Evolutionary conservation across 2,113 vertebrate species (phyloP), one percentile per base, ranked within the genome.

Genomic region (Sceloporus tristichus): DNA sequence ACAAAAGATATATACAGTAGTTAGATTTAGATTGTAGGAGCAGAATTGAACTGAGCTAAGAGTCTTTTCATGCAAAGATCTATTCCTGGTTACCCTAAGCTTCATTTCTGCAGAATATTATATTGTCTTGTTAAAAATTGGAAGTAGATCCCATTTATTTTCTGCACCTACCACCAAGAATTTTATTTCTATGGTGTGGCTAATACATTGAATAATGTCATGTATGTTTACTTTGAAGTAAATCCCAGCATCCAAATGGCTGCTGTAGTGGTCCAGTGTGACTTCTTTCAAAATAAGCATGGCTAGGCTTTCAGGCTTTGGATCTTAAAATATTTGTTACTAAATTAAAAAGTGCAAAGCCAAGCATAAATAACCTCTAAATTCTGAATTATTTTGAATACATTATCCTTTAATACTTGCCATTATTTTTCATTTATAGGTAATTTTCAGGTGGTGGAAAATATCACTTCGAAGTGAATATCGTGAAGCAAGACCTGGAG

Each of bases 361-460:
- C 5, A 29, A 79, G 54, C 10, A 79, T n/a, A 59, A 34, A 80
- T 48, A 25, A 53, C 34, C 9, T 10, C 42, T 80, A 38, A 14
- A 81, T n/a, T 6, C 38, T 74, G 38, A 81, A 82, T 75, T 56
- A 23, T 34, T 73, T 38, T 38, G 10, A 18, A 71, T 27, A 38
- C 10, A 40, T 70, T 14, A 27, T 71, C 25, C n/a, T 74, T 9
- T 83, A 87, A 21, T 81, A 88, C 5, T 53, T 91, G 11, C 2
- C 1, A 85, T 73, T 84, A 86, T 68, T 87, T 19, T 86, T 88
- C 53, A 86, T 78, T 87, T 77, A 65, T 65, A 97, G 96, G 91
- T 97, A 42, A 95, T 96, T 92, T 97, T 96, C 91, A 97, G 93
- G 84, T 97, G 96, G 89, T 97, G 95, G 96, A 97, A 93, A 93